Evolutionary conservation across 2,113 vertebrate species (phyloP).

Genomic region (Cochlearius cochlearius): DNA sequence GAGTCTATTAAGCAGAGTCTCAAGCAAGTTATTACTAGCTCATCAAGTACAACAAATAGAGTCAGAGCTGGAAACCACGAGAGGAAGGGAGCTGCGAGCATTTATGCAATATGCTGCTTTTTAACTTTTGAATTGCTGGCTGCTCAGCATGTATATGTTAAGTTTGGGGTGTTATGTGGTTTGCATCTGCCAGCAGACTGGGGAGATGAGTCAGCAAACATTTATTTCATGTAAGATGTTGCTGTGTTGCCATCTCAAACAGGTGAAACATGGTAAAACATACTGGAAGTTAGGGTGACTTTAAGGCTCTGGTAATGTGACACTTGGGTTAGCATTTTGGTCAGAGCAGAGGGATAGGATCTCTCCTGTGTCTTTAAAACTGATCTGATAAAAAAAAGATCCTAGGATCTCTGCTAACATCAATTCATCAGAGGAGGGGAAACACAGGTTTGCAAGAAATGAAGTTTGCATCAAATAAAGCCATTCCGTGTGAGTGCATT

Average conservation of each 20-base stretch:
- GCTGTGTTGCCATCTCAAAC: not conserved
- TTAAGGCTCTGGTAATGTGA: not conserved
- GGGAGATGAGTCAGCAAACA: not conserved
- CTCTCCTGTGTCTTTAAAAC: not conserved
- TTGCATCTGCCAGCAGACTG: not conserved
- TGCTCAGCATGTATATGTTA: not conserved
- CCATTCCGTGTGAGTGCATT: not conserved
- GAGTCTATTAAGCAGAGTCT: not conserved
- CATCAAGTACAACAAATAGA: not conserved
- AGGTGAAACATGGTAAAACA: not conserved
- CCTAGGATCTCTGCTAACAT: not conserved
- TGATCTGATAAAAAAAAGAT: not conserved
- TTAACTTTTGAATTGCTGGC: not conserved
- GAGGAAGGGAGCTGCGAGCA: not conserved
- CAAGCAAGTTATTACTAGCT: not conserved
- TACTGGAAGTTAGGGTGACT: not conserved
- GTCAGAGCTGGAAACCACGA: not conserved
- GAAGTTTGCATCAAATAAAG: not conserved
- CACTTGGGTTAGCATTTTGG: not conserved
- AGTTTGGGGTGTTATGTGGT: not conserved
- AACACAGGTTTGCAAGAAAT: not conserved
- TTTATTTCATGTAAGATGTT: not conserved
- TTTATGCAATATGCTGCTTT: not conserved
- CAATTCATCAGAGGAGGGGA: not conserved
- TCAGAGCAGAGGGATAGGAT: not conserved